A percentile compares a stretch with the other conserved stretches of the same genome.
Conservation (phyloP, 2,113 vertebrate genomes). For the Sinocyclocheilus maitianheensis region DNA sequence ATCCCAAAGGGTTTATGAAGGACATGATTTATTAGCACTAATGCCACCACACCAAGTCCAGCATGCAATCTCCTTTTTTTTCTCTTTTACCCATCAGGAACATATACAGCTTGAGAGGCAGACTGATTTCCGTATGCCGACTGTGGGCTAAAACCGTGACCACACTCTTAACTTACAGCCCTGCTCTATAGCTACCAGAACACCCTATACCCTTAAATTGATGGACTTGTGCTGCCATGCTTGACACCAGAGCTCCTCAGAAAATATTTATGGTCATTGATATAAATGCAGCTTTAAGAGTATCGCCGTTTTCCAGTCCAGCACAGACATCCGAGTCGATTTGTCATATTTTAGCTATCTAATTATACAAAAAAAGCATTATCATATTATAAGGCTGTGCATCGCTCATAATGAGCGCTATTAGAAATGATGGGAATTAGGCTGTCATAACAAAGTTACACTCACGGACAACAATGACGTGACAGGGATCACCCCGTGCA, state of each 20-base stretch:
- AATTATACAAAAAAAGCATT: slow-evolving; percentile 15
- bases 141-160: slow-evolving; percentile 37
- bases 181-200: slow-evolving; percentile 28
- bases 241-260: slow-evolving; percentile 32
- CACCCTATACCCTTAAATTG: slow-evolving; percentile 33
- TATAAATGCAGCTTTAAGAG: slow-evolving; percentile 1
- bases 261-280: slow-evolving; percentile 26
- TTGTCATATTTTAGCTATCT: slow-evolving; percentile 13
- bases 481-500: slow-evolving; percentile 28
- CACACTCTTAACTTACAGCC: slow-evolving; percentile 33
- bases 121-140: slow-evolving; percentile 20
- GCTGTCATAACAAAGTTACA: slow-evolving; percentile 27
- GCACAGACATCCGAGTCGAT: neutral
- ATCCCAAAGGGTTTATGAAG: slow-evolving; percentile 68
- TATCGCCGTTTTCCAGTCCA: neutral
- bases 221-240: slow-evolving; percentile 40
- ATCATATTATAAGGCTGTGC: slow-evolving; percentile 9
- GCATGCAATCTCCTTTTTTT: neutral
- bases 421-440: slow-evolving; percentile 26
- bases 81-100: neutral
- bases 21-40: slow-evolving; percentile 60
- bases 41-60: slow-evolving; percentile 9
- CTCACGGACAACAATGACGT: slow-evolving; percentile 26
- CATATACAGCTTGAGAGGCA: slow-evolving; percentile 12
- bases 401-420: slow-evolving; percentile 25